Evolutionary conservation across 1,140 invertebrate species (phyloP).

Genomic region (Brachionus rubens): DNA sequence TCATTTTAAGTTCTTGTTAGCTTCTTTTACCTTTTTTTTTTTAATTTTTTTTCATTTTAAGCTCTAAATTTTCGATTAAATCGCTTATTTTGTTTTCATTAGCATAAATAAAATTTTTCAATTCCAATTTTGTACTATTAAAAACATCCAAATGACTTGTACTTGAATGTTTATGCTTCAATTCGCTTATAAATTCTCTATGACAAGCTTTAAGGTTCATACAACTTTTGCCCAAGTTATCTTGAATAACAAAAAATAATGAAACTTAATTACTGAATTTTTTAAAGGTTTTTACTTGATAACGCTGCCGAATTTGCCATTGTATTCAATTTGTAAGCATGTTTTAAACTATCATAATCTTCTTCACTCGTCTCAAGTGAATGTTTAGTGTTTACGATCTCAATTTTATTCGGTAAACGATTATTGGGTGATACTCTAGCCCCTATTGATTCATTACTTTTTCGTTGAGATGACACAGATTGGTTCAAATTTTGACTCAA

Average conservation of each 20-base stretch:
- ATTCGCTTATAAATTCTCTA: neutral
- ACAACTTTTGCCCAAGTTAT: conserved; percentile 6
- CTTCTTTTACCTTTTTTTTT: no score
- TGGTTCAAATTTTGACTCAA: neutral
- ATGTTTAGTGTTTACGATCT: neutral
- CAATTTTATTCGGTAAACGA: neutral
- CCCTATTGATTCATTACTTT: no score
- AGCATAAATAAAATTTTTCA: conserved; percentile 6
- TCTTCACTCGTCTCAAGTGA: neutral
- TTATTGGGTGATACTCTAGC: neutral
- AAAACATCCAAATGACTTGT: neutral
- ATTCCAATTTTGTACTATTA: conserved; percentile 17
- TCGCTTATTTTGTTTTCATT: conserved; percentile 38
- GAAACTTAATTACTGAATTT: neutral
- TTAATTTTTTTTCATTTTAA: conserved; percentile 41
- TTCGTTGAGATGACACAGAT: no score
- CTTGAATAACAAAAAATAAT: neutral
- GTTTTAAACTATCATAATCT: conserved; percentile 29
- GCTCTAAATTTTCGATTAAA: conserved; percentile 28
- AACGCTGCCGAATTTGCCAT: neutral
- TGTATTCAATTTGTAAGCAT: conserved; percentile 19
- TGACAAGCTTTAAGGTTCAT: conserved; percentile 23
- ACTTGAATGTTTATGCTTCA: conserved; percentile 3
- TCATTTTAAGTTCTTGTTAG: no score
- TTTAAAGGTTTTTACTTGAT: neutral